Percentiles rank a stretch among this genome's conserved stretches.
phyloP scores from a whole-genome alignment of 2,113 vertebrate genomes.

The Siphamia tubifer region DNA sequence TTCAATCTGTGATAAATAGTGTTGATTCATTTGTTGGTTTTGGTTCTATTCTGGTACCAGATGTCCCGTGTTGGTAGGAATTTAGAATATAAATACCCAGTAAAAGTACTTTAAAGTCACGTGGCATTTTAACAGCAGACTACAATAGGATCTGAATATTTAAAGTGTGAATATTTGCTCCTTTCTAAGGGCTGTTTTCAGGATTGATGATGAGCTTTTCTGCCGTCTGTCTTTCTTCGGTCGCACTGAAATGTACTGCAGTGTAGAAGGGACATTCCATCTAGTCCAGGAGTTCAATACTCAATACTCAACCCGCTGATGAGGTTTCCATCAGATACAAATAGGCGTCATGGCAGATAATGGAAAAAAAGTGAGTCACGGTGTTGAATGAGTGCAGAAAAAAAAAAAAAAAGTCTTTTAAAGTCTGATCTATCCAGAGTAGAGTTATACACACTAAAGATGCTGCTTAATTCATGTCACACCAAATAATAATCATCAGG shows the following conservation, averaged over 20 bases:
- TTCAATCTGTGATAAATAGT: no score
- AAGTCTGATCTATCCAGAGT: background rate
- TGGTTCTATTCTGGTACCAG: no score
- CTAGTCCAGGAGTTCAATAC: background rate
- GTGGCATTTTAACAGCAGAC: no score
- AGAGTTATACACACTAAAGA: background rate
- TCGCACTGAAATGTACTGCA: background rate
- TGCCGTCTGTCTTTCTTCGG: background rate
- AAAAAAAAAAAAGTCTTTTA: background rate
- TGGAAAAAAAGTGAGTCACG: background rate
- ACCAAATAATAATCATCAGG: no score
- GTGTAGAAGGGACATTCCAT: background rate
- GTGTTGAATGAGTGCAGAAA: background rate
- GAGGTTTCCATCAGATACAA: constrained; percentile 23
- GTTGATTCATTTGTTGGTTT: no score
- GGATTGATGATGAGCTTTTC: background rate
- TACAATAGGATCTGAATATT: no score
- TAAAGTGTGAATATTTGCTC: background rate
- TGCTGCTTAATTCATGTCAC: no score
- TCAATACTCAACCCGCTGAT: background rate
- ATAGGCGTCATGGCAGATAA: background rate
- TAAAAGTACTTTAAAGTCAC: no score
- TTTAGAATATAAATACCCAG: no score
- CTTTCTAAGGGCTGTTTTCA: background rate
- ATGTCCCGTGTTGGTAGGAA: no score